Conservation (phyloP, 2,888 invertebrate species). For the Vesta saturnalis region DNA sequence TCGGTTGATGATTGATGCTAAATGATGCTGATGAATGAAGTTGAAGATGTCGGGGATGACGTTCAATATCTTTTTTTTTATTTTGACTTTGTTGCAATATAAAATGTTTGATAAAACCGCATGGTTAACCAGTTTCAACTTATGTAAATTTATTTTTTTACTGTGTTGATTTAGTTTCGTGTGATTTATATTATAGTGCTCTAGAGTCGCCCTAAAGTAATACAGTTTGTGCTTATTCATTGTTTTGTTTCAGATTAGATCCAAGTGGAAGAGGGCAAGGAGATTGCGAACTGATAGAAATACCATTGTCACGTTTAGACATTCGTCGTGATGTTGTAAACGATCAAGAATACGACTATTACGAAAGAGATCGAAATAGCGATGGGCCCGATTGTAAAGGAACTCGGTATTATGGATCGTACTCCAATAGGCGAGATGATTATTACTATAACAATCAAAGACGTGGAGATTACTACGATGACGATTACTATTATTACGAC, state of each 20-base stretch:
- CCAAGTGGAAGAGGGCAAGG: conserved; percentile 76
- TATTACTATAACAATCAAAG: conserved; percentile 21
- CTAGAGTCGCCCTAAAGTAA: too few relatives aligned
- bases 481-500: conserved; percentile 25
- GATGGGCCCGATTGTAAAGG: conserved; percentile 67
- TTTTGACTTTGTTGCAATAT: too few relatives aligned
- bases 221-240: too few relatives aligned
- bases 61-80: too few relatives aligned
- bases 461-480: conserved; percentile 30
- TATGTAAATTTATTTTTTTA: too few relatives aligned
- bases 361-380: conserved; percentile 79
- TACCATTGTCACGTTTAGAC: conserved; percentile 76
- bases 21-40: too few relatives aligned
- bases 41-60: too few relatives aligned
- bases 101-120: too few relatives aligned
- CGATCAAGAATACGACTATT: conserved; percentile 81
- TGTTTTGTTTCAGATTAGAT: conserved; percentile 67
- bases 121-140: too few relatives aligned
- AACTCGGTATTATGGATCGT: conserved; percentile 22
- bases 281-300: conserved; percentile 79
- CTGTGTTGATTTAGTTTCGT: too few relatives aligned
- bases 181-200: too few relatives aligned
- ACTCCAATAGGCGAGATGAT: conserved; percentile 17
- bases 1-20: too few relatives aligned
- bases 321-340: conserved; percentile 70